Base-by-base conservation (phyloP, 2,113 vertebrate species). In the Brevimyrus niger region DNA sequence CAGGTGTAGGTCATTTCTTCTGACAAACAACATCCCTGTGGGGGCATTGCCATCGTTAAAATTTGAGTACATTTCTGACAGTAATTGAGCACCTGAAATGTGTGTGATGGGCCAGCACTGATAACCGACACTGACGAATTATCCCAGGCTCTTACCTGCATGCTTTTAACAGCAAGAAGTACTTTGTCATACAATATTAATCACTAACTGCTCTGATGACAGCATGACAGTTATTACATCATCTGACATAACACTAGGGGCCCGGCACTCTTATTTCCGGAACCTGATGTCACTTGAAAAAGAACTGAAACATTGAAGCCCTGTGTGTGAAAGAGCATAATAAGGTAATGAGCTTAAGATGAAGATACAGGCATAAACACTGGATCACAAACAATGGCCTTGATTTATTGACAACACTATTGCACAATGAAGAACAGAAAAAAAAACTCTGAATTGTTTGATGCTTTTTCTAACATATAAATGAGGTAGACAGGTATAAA, bases 1-100 rank as follows among this genome's bases (percentile, higher is more conserved):
- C 82, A 19, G n/a, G 58, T 80, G 88, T 83, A 46, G 88, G 76
- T 89, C 88, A 55, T 83, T 84, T 42, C 27, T 80, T 88, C 76
- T 21, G 65, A 80, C 69, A 88, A 80, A 88, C 69, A 53, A 38
- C 51, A 55, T 17, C 69, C 50, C 47, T 38, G 50, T 10, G 38
- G 35, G 50, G 38, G 61, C 27, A 6, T 50, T 50, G 51, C n/a
- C 69, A 1, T 42, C 88, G 38, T 73, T 88, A 73, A 69, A 48
- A 19, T 46, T 73, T 88, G 87, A 88, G 38, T 48, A 50, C 27
- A 48, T 80, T 83, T 83, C 76, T 87, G 53, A 87, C 87, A 87
- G 38, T 84, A 85, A 83, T 35, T 44, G 50, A 89, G 38, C 51
- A 17, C 48, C 76, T 84, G 76, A 83, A 42, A 84, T 46, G 76